Base-by-base conservation (phyloP, 2,113 vertebrate species). In the Periophthalmodon schlosseri region DNA sequence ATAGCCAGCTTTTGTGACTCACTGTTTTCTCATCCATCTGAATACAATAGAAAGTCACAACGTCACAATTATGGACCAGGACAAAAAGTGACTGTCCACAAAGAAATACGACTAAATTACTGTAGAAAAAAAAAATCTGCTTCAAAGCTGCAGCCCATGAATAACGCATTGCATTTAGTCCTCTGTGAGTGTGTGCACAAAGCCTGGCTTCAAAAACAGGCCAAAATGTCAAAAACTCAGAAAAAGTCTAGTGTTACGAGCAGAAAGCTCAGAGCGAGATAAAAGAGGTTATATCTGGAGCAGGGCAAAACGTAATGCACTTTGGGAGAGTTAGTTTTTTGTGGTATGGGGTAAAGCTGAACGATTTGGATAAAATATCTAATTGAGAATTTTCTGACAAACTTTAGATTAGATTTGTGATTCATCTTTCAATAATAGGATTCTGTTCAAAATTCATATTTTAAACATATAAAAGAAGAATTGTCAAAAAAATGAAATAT, bases 181-280 rank as follows among this genome's bases (percentile, higher is more conserved):
- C 70, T 39, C 64, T 73, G 34, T 49, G 50, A 69, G 24, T 52
- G 75, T 39, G 72, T 46, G 23, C 23, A 24, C 54, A 28, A 76
- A 70, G 64, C 72, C 52, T 1, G 47, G 70, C 80, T 78, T 84
- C 54, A 74, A 80, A 67, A 60, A 74, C 23, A 44, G 63, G 54
- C 1, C 34, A 23, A 82, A 83, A 72, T 61, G 44, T 81, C 73
- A 72, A 66, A 75, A 79, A 71, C 2, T n/a, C 54, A 64, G 50
- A 85, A 64, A 36, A 70, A 72, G 11, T 65, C 18, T 14, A 23
- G 47, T 72, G 23, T 75, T 72, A 21, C 34, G 61, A 44, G 20
- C 24, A 68, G 58, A 76, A 69, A 75, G 64, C 63, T 66, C 16
- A 57, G 75, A 36, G 61, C 7, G 64, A 39, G 70, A 66, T 65